A percentile compares a stretch with the other conserved stretches of the same genome.
Evolutionary conservation across 2,888 invertebrate species (phyloP).

Genomic region (Mongoloraphidia duomilia): DNA sequence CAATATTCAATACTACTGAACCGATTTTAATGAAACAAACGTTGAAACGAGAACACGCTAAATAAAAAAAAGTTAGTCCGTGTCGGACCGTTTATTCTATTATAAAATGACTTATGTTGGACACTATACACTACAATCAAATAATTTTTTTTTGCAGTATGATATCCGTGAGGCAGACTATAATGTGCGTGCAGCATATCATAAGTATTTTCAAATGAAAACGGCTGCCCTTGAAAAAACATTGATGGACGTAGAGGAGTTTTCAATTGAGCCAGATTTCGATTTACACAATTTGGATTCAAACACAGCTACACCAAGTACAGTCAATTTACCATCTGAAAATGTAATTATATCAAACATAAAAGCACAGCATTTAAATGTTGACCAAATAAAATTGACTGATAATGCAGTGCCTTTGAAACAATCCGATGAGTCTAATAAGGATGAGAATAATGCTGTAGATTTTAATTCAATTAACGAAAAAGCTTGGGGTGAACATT

Average conservation of each 20-base stretch:
- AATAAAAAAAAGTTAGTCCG: too few species aligned
- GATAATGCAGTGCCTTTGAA: too few species aligned
- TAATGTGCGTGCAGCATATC: slow-evolving; percentile 64
- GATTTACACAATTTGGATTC: slow-evolving; percentile 16
- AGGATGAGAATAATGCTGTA: slow-evolving; percentile 5
- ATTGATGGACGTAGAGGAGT: slow-evolving; percentile 36
- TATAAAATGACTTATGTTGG: neutral
- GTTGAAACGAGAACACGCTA: too few species aligned
- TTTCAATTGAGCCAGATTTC: neutral
- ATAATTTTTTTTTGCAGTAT: slow-evolving; percentile 33
- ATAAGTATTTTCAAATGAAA: slow-evolving; percentile 67
- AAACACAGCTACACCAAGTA: slow-evolving; percentile 15
- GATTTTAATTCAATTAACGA: slow-evolving; percentile 20
- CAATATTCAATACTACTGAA: too few species aligned
- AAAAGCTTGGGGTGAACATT: slow-evolving; percentile 34
- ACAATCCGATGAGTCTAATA: slow-evolving; percentile 3
- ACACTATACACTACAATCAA: neutral
- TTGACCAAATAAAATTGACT: too few species aligned
- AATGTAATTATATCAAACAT: slow-evolving; percentile 33
- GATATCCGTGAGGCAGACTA: slow-evolving; percentile 66
- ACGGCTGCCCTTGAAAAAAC: slow-evolving; percentile 59
- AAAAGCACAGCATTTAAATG: slow-evolving; percentile 20
- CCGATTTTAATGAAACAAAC: too few species aligned
- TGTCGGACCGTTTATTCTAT: neutral
- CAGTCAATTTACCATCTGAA: slow-evolving; percentile 27